phyloP scores from a whole-genome alignment of 2,113 vertebrate species.

The Rhodinocichla rosea region DNA sequence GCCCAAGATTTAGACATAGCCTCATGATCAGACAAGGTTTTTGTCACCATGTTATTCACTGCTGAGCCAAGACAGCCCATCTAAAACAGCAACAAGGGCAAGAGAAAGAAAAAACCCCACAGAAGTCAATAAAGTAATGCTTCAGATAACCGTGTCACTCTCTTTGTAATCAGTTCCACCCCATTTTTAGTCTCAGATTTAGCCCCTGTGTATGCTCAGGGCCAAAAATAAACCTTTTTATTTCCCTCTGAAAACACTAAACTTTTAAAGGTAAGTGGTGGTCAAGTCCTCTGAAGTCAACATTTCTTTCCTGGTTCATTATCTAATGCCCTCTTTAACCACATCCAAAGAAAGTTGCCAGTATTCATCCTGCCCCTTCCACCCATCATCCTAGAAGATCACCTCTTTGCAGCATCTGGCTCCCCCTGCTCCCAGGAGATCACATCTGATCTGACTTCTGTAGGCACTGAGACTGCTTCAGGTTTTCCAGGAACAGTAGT shows the following conservation, averaged over 20 bases:
- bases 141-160: background rate
- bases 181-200: background rate
- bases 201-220: background rate
- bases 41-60: background rate
- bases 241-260: background rate
- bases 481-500: background rate
- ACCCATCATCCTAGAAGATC: background rate
- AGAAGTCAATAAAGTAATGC: background rate
- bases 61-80: background rate
- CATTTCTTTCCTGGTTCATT: background rate
- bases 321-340: background rate
- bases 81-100: background rate
- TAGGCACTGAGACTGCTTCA: background rate
- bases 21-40: accelerated
- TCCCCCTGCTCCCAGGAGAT: background rate
- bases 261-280: background rate
- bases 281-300: background rate
- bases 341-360: background rate
- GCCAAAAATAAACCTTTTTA: background rate
- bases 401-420: background rate
- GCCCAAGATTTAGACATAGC: background rate
- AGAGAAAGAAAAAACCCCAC: background rate
- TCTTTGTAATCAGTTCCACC: background rate
- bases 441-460: background rate
- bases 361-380: background rate